A percentile compares a stretch with the other conserved stretches of the same genome.
Conservation (phyloP, 2,113 vertebrate species). For the Atherinomorus stipes region DNA sequence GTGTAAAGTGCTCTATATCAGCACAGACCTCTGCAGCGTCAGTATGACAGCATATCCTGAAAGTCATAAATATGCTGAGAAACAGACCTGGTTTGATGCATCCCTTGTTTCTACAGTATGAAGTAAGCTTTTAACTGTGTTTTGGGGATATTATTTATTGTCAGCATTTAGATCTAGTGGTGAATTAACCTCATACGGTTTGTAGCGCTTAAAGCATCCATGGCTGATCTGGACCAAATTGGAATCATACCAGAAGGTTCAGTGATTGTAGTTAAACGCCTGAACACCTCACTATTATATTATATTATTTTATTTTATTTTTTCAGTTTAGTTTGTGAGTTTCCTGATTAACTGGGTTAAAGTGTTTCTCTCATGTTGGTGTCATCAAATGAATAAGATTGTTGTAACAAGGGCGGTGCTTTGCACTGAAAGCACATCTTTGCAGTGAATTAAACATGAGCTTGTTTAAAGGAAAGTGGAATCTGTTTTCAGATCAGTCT, state of each 20-base stretch:
- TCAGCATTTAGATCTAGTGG: slow-evolving; percentile 33
- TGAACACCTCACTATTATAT: slow-evolving; percentile 23
- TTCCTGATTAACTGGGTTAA: not conserved
- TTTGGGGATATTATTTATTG: slow-evolving; percentile 43
- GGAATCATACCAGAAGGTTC: slow-evolving; percentile 22
- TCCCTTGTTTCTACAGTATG: slow-evolving; percentile 27
- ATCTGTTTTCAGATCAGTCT: slow-evolving; percentile 8
- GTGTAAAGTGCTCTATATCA: slow-evolving; percentile 58
- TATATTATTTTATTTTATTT: no score
- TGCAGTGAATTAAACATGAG: not conserved
- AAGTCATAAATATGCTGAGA: slow-evolving; percentile 31
- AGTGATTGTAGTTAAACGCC: slow-evolving; percentile 27
- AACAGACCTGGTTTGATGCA: slow-evolving; percentile 24
- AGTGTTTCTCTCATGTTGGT: not conserved
- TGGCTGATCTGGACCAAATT: slow-evolving; percentile 31
- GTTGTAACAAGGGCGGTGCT: slow-evolving; percentile 19
- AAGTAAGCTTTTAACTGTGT: slow-evolving; percentile 19
- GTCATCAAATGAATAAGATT: not conserved
- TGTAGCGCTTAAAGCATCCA: slow-evolving; percentile 48
- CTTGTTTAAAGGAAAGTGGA: slow-evolving; percentile 15
- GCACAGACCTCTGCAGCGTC: slow-evolving; percentile 54
- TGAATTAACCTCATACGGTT: slow-evolving; percentile 36
- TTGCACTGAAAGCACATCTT: slow-evolving; percentile 10
- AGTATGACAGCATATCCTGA: slow-evolving; percentile 46
- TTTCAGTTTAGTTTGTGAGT: not conserved